phyloP scores from a whole-genome alignment of 2,888 invertebrate genomes.

The Tromatobia lineatoria region DNA sequence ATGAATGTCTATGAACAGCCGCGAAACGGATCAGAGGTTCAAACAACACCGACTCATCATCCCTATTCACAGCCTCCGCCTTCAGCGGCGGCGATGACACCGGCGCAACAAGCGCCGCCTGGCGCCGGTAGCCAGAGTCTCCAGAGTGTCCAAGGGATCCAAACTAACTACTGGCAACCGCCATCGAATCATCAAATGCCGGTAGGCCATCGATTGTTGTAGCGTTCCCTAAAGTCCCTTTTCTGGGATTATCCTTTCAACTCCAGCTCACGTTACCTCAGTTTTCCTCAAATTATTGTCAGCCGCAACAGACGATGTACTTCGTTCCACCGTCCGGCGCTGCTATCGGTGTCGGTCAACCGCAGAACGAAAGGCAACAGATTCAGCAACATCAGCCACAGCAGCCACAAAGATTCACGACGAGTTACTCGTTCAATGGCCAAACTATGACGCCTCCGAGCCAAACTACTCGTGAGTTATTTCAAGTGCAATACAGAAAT shows the following conservation, averaged over 20 bases:
- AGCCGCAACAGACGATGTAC: conserved; percentile 84
- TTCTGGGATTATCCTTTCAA: neutral
- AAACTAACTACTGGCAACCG: conserved; percentile 82
- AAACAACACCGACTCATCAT: conserved; percentile 75
- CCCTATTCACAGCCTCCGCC: conserved; percentile 78
- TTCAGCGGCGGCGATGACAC: conserved; percentile 66
- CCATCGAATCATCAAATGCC: conserved; percentile 80
- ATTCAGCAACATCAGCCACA: conserved; percentile 76
- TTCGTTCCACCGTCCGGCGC: conserved; percentile 82
- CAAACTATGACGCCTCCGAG: conserved; percentile 82
- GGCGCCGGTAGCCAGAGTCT: conserved; percentile 75
- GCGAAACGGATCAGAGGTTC: conserved; percentile 76
- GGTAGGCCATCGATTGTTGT: conserved; percentile 68
- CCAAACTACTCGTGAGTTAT: conserved; percentile 79
- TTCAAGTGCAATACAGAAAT: neutral
- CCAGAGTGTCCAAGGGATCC: conserved; percentile 75
- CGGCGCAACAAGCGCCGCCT: conserved; percentile 67
- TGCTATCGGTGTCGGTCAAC: conserved; percentile 79
- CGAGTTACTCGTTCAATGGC: conserved; percentile 81
- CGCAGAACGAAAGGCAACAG: conserved; percentile 76
- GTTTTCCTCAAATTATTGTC: conserved; percentile 49
- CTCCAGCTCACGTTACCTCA: conserved; percentile 26
- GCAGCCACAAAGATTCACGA: conserved; percentile 80
- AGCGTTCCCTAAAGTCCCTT: neutral
- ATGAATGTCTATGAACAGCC: conserved; percentile 82